These are phyloP conservation scores for Cyclura pinguis DNA, from an alignment of 2,797 vertebrate genomes.

Conservation along the genomic window DNA sequence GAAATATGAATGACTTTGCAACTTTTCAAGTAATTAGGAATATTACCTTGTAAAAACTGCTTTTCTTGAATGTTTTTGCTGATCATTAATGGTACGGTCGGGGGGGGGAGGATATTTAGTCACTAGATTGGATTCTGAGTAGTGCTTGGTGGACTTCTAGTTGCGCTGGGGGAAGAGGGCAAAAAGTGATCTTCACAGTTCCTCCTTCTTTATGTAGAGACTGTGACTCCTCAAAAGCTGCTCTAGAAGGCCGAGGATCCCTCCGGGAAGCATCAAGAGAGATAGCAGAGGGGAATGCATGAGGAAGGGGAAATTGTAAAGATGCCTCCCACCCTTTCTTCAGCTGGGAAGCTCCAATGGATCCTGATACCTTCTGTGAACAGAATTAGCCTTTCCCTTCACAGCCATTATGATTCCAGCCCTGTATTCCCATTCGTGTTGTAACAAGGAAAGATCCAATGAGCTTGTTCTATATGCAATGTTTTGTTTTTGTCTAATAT, in stretches of 20 bases:
- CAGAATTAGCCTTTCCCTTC: background rate
- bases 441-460: background rate
- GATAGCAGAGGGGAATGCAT: background rate
- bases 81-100: background rate
- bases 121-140: background rate
- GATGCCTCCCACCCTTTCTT: background rate
- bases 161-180: background rate
- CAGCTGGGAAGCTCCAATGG: background rate
- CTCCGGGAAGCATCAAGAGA: background rate
- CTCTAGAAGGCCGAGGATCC: background rate
- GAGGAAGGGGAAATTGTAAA: background rate
- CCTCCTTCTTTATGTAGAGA: too few relatives aligned
- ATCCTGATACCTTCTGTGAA: background rate
- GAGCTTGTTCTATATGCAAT: constrained; percentile 2
- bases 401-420: background rate
- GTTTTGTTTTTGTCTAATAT: background rate
- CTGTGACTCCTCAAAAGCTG: background rate
- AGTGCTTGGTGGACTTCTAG: background rate
- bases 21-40: background rate
- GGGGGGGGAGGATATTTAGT: background rate
- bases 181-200: background rate
- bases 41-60: background rate
- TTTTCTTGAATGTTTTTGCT: background rate
- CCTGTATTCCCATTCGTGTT: background rate
- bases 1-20: constrained; percentile 7